Conservation (phyloP, 64 coral and sea anemone genomes). For the Actinia tenebrosa region DNA sequence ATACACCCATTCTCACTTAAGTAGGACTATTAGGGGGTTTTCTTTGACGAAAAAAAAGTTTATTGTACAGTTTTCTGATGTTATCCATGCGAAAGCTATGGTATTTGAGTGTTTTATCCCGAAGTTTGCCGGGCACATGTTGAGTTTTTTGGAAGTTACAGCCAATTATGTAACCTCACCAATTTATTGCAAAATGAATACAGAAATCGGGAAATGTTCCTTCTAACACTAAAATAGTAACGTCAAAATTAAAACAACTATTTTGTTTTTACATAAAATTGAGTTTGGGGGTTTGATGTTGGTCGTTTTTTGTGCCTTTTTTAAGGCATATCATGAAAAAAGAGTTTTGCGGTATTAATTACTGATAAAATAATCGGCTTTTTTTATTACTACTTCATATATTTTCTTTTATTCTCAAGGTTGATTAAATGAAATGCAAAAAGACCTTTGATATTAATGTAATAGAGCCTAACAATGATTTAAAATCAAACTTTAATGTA, state of each 20-base stretch:
- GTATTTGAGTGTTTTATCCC: background rate
- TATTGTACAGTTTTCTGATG: background rate
- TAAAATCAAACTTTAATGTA: background rate
- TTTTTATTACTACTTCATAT: no score
- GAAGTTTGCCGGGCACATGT: conserved; percentile 13
- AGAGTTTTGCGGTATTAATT: no score
- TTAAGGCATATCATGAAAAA: no score
- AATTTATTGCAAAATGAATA: background rate
- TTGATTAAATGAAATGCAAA: no score
- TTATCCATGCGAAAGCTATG: background rate
- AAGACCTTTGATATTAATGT: no score
- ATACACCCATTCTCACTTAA: background rate
- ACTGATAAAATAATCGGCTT: no score
- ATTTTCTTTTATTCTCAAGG: no score
- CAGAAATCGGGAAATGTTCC: background rate
- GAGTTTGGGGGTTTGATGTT: background rate
- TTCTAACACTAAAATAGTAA: background rate
- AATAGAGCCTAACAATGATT: background rate
- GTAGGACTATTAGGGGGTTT: background rate
- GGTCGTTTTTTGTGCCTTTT: background rate
- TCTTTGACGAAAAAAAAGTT: background rate
- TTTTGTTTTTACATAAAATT: background rate
- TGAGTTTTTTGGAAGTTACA: conserved; percentile 7
- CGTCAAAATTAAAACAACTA: conserved; percentile 1
- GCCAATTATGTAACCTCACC: background rate